Conservation (phyloP, 1,140 invertebrate species). For the Drosophila gunungcola region DNA sequence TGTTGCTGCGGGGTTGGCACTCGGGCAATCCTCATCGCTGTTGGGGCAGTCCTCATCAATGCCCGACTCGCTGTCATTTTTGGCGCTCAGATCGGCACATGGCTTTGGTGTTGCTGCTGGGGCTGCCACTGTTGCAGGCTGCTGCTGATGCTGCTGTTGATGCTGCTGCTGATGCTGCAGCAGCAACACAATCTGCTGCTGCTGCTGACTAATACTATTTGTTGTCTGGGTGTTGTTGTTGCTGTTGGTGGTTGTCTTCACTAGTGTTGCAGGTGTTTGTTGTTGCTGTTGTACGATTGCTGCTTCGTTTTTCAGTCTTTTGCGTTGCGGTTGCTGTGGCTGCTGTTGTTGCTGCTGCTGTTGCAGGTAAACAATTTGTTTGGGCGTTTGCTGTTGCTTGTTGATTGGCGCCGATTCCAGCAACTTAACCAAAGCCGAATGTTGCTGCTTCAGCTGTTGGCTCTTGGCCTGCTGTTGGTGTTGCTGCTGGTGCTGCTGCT, state of each 20-base stretch:
- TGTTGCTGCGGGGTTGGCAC: slow-evolving; percentile 12
- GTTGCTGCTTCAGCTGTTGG: slow-evolving; percentile 80
- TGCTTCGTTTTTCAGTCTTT: slow-evolving; percentile 83
- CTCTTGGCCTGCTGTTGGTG: slow-evolving; percentile 65
- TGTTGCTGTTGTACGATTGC: slow-evolving; percentile 63
- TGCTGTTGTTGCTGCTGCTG: slow-evolving; percentile 61
- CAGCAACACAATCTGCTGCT: slow-evolving; percentile 72
- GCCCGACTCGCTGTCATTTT: slow-evolving; percentile 78
- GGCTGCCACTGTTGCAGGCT: slow-evolving; percentile 30
- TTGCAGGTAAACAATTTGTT: slow-evolving; percentile 76
- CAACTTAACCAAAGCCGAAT: slow-evolving; percentile 82
- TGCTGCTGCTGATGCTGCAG: slow-evolving; percentile 68
- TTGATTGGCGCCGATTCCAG: slow-evolving; percentile 80
- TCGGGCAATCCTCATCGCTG: slow-evolving; percentile 59
- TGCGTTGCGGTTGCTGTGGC: slow-evolving; percentile 74
- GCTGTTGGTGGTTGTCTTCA: slow-evolving; percentile 72
- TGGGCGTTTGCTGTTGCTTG: slow-evolving; percentile 64
- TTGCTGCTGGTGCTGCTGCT: slow-evolving; percentile 29
- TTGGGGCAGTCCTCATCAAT: slow-evolving; percentile 73
- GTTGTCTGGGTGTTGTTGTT: slow-evolving; percentile 62
- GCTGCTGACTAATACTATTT: slow-evolving; percentile 82
- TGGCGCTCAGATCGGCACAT: slow-evolving; percentile 65
- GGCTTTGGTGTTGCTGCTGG: slow-evolving; percentile 65
- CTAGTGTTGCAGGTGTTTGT: slow-evolving; percentile 75
- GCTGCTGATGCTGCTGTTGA: slow-evolving; percentile 36